Conservation (phyloP, 2,888 invertebrate genomes). For the Cosmopolites sordidus region DNA sequence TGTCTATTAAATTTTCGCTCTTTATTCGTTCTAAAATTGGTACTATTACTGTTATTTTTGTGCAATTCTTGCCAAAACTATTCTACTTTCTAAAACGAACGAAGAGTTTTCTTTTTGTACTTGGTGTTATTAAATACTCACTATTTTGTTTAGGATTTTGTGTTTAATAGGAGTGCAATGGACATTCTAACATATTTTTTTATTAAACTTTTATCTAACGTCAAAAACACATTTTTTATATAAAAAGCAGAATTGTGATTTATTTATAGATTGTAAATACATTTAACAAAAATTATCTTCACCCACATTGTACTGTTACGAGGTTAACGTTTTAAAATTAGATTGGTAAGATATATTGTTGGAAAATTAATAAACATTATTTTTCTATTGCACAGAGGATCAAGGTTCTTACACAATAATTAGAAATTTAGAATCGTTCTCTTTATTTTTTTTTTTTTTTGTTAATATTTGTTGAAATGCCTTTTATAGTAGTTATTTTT, state of each 20-base stretch:
- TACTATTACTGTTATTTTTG: too few species aligned
- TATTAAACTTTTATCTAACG: neutral
- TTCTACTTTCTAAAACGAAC: too few species aligned
- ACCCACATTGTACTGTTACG: conserved; percentile 11
- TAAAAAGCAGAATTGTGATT: conserved; percentile 24
- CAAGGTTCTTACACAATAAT: neutral
- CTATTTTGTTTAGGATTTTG: neutral
- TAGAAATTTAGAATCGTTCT: neutral
- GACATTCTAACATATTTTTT: neutral
- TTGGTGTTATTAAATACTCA: neutral
- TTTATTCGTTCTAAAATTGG: too few species aligned
- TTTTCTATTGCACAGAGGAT: neutral
- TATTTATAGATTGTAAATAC: conserved; percentile 23
- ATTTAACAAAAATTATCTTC: conserved; percentile 2
- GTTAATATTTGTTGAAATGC: neutral
- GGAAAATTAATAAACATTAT: neutral
- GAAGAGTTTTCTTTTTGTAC: too few species aligned
- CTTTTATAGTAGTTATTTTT: neutral
- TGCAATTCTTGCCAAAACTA: too few species aligned
- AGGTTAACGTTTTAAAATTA: neutral
- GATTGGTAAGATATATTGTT: neutral
- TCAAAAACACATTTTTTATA: neutral
- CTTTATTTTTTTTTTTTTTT: neutral
- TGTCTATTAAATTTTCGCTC: too few species aligned
- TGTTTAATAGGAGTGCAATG: neutral